These are phyloP conservation scores for Drepana arcuata DNA, from an alignment of 1,140 invertebrate species.

Conservation along the genomic window DNA sequence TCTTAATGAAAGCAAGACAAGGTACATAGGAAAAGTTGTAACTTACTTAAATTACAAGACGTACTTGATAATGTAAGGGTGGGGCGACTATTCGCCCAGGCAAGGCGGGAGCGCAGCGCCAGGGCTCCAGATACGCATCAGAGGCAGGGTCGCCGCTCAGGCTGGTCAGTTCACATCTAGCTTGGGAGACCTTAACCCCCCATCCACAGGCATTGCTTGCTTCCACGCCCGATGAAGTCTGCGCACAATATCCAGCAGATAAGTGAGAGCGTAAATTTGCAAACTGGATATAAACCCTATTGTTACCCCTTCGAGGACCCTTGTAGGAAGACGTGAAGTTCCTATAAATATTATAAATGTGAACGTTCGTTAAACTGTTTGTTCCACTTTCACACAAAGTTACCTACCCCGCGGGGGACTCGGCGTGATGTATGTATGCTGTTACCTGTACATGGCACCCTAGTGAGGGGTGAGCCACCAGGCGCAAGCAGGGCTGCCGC, in stretches of 20 bases:
- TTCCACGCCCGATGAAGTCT: conserved; percentile 42
- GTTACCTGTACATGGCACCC: conserved; percentile 49
- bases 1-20: too few species aligned
- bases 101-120: conserved; percentile 46
- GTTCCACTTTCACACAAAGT: too few species aligned
- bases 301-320: too few species aligned
- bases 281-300: not conserved
- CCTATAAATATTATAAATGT: too few species aligned
- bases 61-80: conserved; percentile 45
- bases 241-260: not conserved
- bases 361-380: too few species aligned
- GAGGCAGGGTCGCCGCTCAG: conserved; percentile 24
- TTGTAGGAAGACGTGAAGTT: too few species aligned
- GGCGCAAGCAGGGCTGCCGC: conserved; percentile 42
- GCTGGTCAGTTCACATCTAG: conserved; percentile 37
- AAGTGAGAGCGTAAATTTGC: not conserved
- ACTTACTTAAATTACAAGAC: not conserved
- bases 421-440: not conserved
- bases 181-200: conserved; percentile 46
- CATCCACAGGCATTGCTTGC: conserved; percentile 42
- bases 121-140: conserved; percentile 40
- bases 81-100: conserved; percentile 48
- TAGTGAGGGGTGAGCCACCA: conserved; percentile 43
- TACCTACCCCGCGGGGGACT: not conserved
- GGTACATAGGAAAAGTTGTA: too few species aligned